These are phyloP conservation scores for Pyrrhia umbra DNA, from an alignment of 2,888 invertebrate species.

Conservation along the genomic window DNA sequence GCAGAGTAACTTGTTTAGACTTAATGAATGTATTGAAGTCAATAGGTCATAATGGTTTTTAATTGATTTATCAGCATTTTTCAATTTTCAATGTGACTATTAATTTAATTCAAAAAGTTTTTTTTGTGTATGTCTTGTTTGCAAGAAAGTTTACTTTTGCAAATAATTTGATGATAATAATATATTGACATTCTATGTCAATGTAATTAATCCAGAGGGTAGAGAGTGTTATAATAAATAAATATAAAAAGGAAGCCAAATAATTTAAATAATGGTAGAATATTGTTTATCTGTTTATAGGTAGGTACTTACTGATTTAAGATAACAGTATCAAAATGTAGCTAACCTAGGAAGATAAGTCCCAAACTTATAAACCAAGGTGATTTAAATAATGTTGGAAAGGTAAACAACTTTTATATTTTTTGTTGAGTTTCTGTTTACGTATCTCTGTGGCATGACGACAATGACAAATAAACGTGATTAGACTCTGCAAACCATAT, in stretches of 20 bases:
- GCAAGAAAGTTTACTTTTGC: no score
- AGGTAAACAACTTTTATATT: conserved; percentile 32
- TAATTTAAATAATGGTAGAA: not conserved
- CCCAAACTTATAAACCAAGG: not conserved
- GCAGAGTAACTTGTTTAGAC: no score
- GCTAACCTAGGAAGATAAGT: not conserved
- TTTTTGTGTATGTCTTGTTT: no score
- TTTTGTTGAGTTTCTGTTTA: conserved; percentile 36
- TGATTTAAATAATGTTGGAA: conserved; percentile 18
- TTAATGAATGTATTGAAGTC: no score
- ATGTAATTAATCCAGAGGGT: no score
- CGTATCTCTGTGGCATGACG: not conserved
- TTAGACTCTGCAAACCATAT: not conserved
- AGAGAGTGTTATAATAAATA: not conserved
- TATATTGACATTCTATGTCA: no score
- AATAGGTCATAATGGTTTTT: no score
- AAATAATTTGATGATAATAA: no score
- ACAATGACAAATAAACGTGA: conserved; percentile 22
- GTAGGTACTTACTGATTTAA: not conserved
- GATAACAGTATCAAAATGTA: conserved; percentile 1
- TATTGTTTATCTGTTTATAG: not conserved
- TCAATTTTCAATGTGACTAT: no score
- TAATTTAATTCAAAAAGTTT: no score
- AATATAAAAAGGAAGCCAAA: not conserved
- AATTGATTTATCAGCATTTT: no score